Base-by-base conservation (phyloP, 53 echinoderm and acorn worm genomes). In the Henricia sp. region DNA sequence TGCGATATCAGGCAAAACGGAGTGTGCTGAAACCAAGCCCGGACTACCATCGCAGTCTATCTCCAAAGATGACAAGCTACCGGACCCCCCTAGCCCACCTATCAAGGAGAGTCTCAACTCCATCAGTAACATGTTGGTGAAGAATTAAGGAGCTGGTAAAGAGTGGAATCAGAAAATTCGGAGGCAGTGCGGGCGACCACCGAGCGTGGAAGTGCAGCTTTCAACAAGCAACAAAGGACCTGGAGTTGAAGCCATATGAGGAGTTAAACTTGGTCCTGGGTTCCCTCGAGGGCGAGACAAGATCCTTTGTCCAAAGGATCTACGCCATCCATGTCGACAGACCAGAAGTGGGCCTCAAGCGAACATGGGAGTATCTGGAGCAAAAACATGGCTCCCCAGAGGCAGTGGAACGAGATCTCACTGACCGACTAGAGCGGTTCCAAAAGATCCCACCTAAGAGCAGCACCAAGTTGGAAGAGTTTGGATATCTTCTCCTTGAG, bases 401-500 rank as follows among this genome's bases (percentile, higher is more conserved):
- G 43, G 90, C 90, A 51, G 40, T 91, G 10, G 82, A 90, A 53
- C 82, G 55, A 1, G 90, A 90, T 30, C 37, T 90, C 12, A 56
- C 70, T 48, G 43, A 25, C 20, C 57, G 86, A 63, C 14, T 90
- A 30, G 80, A 82, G 41, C 86, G 71, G 20, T 90, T 82, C 28
- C 86, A 70, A 25, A 90, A 80, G 48, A 66, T 86, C 19, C 21
- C 80, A n/a, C 28, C 75, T 3, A 86, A 26, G 50, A 84, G 68
- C 51, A 68, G 80, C 70, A 37, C 35, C 6, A 90, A 86, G 53
- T 56, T 90, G 0, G 86, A 86, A 37, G 52, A 90, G 72, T 90
- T 80, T 90, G 90, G 86, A 10, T 77, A 86, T 66, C 59, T 90
- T 10, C 67, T 90, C 52, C 50, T 90, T 33, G 86, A 90, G 63